Evolutionary conservation across 2,888 invertebrate genomes (phyloP).

Genomic region (Eutolmus rufibarbis): DNA sequence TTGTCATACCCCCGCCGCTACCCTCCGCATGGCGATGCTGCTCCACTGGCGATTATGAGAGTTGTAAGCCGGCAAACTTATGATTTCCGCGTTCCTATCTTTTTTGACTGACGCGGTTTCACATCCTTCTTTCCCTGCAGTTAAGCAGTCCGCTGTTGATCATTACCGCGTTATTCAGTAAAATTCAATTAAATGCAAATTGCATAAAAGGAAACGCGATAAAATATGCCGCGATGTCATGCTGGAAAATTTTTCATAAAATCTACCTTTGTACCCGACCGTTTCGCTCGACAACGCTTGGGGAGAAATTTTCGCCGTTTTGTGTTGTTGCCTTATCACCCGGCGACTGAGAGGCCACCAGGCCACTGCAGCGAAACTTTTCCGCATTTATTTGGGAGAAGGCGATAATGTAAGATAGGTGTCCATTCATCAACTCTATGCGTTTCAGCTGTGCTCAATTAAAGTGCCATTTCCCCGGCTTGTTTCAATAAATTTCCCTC

Average conservation of each 20-base stretch:
- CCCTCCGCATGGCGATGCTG: background rate
- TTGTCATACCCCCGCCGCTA: background rate
- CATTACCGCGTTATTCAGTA: constrained; percentile 22
- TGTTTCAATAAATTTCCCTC: background rate
- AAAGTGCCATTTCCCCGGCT: background rate
- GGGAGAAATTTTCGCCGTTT: background rate
- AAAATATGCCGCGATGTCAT: constrained; percentile 20
- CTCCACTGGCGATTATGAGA: background rate
- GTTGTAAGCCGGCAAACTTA: background rate
- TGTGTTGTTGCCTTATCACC: background rate
- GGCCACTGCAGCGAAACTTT: background rate
- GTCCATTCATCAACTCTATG: background rate
- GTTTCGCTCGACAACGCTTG: background rate
- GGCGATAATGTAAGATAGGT: background rate
- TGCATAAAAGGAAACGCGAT: constrained; percentile 13
- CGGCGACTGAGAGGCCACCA: background rate
- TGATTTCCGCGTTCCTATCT: constrained; percentile 34
- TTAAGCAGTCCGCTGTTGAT: background rate
- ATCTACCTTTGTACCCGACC: background rate
- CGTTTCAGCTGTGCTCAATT: background rate
- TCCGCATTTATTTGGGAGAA: background rate
- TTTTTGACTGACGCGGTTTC: background rate
- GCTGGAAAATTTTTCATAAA: constrained; percentile 14
- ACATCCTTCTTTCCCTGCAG: background rate
- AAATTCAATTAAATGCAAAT: constrained; percentile 34